phyloP scores from a whole-genome alignment of 2,113 vertebrate genomes.

The Ardeotis arabs region DNA sequence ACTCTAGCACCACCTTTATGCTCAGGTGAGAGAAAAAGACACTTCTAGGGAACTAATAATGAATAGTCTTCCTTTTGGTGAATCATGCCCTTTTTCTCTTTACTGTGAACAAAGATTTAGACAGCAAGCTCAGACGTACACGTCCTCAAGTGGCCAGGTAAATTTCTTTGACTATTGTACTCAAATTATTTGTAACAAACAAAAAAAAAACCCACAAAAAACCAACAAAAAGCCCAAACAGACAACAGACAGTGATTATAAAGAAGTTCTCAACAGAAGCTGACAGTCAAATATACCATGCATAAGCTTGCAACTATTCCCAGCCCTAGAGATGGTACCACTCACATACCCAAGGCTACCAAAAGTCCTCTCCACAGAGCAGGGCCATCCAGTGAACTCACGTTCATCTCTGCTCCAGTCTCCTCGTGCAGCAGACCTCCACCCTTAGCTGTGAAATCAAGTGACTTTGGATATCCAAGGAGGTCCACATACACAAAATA shows the following conservation, averaged over 20 bases:
- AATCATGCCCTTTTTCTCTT: neutral
- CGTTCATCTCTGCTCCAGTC: fast-evolving
- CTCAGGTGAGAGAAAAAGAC: neutral
- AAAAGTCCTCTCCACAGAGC: too few species aligned
- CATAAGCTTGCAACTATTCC: neutral
- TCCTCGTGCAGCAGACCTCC: fast-evolving
- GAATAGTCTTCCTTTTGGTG: neutral
- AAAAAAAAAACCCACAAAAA: neutral
- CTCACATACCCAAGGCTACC: neutral
- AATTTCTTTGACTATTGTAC: neutral
- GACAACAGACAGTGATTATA: neutral
- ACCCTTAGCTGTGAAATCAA: neutral
- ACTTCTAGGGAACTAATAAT: neutral
- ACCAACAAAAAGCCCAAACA: neutral
- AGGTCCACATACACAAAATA: neutral
- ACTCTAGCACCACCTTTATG: neutral
- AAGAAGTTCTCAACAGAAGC: neutral
- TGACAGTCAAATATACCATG: neutral
- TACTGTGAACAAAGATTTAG: neutral
- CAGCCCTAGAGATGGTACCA: neutral
- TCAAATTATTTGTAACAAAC: neutral
- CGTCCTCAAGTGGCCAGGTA: neutral
- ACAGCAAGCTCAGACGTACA: neutral
- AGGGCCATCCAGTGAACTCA: neutral
- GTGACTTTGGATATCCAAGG: neutral